Percentiles rank a stretch among this genome's conserved stretches.
Conservation (phyloP, 2,113 vertebrate genomes). For the Cepphus grylle region DNA sequence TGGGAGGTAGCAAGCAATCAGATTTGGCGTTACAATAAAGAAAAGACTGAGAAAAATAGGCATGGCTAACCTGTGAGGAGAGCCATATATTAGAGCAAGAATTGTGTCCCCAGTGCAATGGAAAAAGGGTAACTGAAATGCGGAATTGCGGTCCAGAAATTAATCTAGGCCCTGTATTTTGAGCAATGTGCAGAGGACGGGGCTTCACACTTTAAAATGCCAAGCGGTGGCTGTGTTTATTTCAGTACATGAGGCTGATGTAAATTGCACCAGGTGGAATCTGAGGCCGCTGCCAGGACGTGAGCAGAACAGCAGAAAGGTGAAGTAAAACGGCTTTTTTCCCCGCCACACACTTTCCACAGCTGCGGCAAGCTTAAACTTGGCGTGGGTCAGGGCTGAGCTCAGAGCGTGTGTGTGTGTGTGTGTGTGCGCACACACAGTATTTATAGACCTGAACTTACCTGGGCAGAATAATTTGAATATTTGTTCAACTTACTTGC, state of each 20-base stretch:
- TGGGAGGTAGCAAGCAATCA: not conserved
- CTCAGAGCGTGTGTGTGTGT: not conserved
- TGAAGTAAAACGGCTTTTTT: not conserved
- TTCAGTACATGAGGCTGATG: not conserved
- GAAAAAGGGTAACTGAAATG: not conserved
- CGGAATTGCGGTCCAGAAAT: not conserved
- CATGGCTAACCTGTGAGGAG: not conserved
- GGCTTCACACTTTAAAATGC: not conserved
- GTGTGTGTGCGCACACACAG: rapidly evolving
- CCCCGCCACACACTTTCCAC: not conserved
- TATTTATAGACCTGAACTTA: not conserved
- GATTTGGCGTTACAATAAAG: not conserved
- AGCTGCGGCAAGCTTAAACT: not conserved
- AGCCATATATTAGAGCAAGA: not conserved
- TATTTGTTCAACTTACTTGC: not conserved
- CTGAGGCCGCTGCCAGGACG: not conserved
- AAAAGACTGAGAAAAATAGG: not conserved
- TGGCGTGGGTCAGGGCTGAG: not conserved
- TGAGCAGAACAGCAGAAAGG: not conserved
- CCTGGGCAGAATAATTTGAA: not conserved
- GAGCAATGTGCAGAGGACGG: not conserved
- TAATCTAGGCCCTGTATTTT: not conserved
- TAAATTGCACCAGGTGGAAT: not conserved
- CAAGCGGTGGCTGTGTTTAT: not conserved
- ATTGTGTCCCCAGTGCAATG: not conserved